These are phyloP conservation scores for Trididemnum nubilum DNA, from an alignment of 23 tunicate species.

Conservation along the genomic window DNA sequence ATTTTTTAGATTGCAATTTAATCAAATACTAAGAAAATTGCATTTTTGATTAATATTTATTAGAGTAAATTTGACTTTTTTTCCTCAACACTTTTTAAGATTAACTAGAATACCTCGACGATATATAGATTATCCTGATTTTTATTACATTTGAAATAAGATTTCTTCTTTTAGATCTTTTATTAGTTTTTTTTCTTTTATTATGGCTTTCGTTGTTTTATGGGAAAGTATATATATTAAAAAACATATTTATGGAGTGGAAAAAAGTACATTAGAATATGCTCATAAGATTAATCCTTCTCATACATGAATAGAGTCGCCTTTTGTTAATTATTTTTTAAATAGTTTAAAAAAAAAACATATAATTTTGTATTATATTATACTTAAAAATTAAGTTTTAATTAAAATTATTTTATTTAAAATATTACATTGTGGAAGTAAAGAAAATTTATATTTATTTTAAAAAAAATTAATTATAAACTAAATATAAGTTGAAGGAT, in stretches of 20 bases:
- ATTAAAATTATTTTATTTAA: too few species aligned
- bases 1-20: not conserved
- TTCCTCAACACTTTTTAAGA: slow-evolving; percentile 44
- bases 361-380: too few species aligned
- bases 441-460: too few species aligned
- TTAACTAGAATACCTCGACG: slow-evolving; percentile 41
- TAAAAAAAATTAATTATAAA: too few species aligned
- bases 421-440: too few species aligned
- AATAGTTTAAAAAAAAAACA: too few species aligned
- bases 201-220: not conserved
- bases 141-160: slow-evolving; percentile 2
- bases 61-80: slow-evolving; percentile 31
- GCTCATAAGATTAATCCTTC: too few species aligned
- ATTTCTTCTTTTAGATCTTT: slow-evolving; percentile 16
- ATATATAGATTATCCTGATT: slow-evolving; percentile 31
- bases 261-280: too few species aligned
- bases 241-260: not conserved
- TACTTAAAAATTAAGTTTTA: too few species aligned
- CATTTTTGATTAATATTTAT: slow-evolving; percentile 36
- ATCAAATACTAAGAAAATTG: not conserved
- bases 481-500: too few species aligned
- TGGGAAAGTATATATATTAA: not conserved
- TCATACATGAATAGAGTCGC: too few species aligned
- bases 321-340: too few species aligned
- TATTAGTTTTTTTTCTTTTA: not conserved